Percentiles rank a stretch among this genome's conserved stretches.
Evolutionary conservation across 2,888 invertebrate species (phyloP).

Genomic region (Apantesis nais): DNA sequence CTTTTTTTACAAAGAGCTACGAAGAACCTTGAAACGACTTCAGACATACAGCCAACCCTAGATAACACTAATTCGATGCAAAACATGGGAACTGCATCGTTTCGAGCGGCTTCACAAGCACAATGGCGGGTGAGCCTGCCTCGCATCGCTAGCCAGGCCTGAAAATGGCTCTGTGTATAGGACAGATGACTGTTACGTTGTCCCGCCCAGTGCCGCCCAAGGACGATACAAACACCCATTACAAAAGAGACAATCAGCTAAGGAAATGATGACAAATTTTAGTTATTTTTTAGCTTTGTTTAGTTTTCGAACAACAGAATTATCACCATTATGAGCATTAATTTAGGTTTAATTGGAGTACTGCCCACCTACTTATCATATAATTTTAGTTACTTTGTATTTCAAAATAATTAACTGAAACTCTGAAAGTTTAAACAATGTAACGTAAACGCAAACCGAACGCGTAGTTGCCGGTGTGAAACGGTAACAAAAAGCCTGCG

Average conservation of each 20-base stretch:
- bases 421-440: not conserved
- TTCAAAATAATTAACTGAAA: not conserved
- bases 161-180: slow-evolving; percentile 53
- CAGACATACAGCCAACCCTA: slow-evolving; percentile 45
- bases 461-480: slow-evolving; percentile 24
- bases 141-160: slow-evolving; percentile 70
- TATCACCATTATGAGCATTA: too few species aligned
- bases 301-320: too few species aligned
- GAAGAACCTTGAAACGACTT: slow-evolving; percentile 36
- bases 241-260: slow-evolving; percentile 24
- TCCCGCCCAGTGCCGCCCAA: slow-evolving; percentile 52
- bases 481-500: slow-evolving; percentile 51
- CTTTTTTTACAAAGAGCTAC: slow-evolving; percentile 22
- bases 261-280: slow-evolving; percentile 16
- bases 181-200: slow-evolving; percentile 37
- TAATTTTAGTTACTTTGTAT: not conserved
- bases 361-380: not conserved
- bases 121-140: slow-evolving; percentile 80
- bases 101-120: slow-evolving; percentile 76
- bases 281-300: not conserved
- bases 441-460: slow-evolving; percentile 10
- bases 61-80: slow-evolving; percentile 64
- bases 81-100: slow-evolving; percentile 76
- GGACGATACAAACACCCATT: slow-evolving; percentile 37
- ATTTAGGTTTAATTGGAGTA: too few species aligned